Conservation (phyloP, 2,113 vertebrate genomes). For the Bubo blakistoni region DNA sequence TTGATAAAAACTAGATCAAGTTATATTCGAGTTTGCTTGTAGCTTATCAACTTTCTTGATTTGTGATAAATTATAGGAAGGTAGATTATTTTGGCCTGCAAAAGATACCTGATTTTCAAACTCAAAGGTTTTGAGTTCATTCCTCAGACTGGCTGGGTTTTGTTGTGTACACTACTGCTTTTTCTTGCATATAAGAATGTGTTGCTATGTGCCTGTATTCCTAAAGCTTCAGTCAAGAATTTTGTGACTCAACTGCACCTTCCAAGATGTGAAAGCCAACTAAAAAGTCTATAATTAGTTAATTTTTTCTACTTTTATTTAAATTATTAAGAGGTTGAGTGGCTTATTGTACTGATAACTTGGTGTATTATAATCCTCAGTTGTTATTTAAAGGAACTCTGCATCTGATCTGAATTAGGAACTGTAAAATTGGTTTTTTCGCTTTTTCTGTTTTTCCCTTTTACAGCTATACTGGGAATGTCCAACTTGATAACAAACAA, state of each 20-base stretch:
- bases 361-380: not conserved
- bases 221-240: not conserved
- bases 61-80: not conserved
- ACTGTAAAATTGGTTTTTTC: not conserved
- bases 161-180: not conserved
- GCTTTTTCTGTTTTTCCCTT: not conserved
- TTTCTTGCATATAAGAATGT: not conserved
- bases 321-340: not conserved
- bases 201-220: not conserved
- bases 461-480: constrained; percentile 94
- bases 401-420: not conserved
- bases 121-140: not conserved
- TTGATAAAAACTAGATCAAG: not conserved
- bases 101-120: not conserved
- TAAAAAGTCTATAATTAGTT: not conserved
- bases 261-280: not conserved
- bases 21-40: not conserved
- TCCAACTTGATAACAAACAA: constrained; percentile 89
- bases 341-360: not conserved
- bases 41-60: not conserved
- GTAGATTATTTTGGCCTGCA: not conserved
- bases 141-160: not conserved
- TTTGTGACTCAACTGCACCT: not conserved
- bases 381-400: not conserved
- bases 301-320: not conserved